Conservation (phyloP, 2,113 vertebrate species). For the Myiozetetes cayanensis region DNA sequence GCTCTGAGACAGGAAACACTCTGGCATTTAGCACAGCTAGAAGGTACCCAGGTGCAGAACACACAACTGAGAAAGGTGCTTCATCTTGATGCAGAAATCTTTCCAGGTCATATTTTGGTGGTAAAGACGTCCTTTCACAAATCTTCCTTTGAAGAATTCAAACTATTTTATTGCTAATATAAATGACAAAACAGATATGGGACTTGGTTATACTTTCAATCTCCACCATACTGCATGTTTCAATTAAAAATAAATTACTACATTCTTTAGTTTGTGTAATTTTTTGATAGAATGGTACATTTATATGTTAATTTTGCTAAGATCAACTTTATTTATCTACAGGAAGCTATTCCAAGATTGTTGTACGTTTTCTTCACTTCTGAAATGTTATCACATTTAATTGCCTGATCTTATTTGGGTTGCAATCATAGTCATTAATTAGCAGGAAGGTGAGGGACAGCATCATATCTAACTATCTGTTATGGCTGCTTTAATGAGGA, state of each 20-base stretch:
- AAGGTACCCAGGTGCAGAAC: background rate
- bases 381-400: constrained; percentile 93
- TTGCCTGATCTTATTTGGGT: constrained; percentile 89
- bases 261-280: constrained; percentile 58
- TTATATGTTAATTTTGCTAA: constrained; percentile 82
- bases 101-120: background rate
- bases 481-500: constrained; percentile 88
- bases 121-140: background rate
- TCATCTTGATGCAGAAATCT: background rate
- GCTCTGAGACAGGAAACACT: background rate
- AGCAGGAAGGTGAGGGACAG: constrained; percentile 90
- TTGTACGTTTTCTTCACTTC: constrained; percentile 79
- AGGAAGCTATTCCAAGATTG: constrained; percentile 76
- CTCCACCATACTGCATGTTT: constrained; percentile 51
- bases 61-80: background rate
- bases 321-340: constrained; percentile 82
- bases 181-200: background rate
- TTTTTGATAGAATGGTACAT: constrained; percentile 78
- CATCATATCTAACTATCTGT: constrained; percentile 87
- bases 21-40: background rate
- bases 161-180: background rate
- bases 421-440: constrained; percentile 90
- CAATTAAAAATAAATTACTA: constrained; percentile 79
- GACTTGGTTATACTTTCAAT: constrained; percentile 43
- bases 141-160: constrained; percentile 10